Evolutionary conservation across 2,888 invertebrate species (phyloP), one percentile per base, ranked within the genome.

Genomic region (Baronia brevicornis): DNA sequence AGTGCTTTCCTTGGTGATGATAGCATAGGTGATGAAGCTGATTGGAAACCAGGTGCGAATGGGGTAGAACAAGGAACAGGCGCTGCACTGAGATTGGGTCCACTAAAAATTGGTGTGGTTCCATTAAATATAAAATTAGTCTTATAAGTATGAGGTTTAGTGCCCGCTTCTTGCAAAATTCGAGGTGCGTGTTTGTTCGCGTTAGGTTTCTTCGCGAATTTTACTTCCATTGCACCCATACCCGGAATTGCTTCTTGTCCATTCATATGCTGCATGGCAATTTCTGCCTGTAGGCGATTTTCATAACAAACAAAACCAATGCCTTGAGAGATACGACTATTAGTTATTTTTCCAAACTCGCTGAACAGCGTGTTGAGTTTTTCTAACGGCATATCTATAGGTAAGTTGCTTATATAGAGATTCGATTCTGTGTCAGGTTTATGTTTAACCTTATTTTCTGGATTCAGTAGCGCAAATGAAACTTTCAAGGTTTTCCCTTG

Each of bases 401-500:
- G 84, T 51, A 85, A 65, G 57, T 84, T 84, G 48, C 84, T 85
- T 50, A 85, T 82, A 52, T 85, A 85, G 40, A 85, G 72, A 59
- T 85, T 85, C 39, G 79, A 84, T 50, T 85, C 85, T 13, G 71
- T 82, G 56, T 84, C 84, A 18, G 84, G 84, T 50, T 82, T 82
- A 58, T 82, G 84, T 60, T 75, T 79, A 43, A 66, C 71, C 59
- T 84, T 85, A 59, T 84, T 75, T 50, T 85, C 85, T 24, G 85
- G 85, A 51, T 85, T 85, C 43, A 85, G 77, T 34, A 85, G 72
- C 12, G 85, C 85, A 53, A 85, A 85, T 33, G 84, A 84, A 48
- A 85, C 85, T 53, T 85, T 84, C 34, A 85, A 67, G 36, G 84
- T 84, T 53, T 85, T 84, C 46, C 85, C 85, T 48, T 84, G 85